A percentile compares a stretch with the other conserved stretches of the same genome.
Evolutionary conservation across 2,113 vertebrate genomes (phyloP).

Genomic region (Nannospalax galili): DNA sequence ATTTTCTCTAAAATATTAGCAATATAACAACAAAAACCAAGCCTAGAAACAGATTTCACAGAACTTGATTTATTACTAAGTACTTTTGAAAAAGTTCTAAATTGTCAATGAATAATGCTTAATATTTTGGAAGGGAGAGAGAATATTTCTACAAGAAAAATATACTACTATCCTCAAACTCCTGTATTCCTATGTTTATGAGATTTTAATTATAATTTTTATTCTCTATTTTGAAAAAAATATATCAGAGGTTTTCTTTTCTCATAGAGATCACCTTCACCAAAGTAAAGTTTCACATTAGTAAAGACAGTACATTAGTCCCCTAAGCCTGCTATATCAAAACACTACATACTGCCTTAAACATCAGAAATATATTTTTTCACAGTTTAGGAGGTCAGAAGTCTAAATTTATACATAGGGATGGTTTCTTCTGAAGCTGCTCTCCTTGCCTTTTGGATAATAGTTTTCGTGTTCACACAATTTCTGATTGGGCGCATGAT

Average conservation of each 20-base stretch:
- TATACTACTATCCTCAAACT: neutral
- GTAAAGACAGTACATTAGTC: neutral
- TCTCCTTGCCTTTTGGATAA: neutral
- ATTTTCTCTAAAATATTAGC: neutral
- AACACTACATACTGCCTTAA: neutral
- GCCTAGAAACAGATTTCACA: neutral
- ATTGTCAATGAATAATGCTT: neutral
- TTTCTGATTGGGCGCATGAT: neutral
- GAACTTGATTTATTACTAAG: neutral
- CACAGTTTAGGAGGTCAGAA: neutral
- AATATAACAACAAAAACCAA: neutral
- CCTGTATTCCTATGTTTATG: neutral
- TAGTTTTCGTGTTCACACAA: neutral
- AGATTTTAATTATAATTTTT: neutral
- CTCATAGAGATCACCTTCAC: neutral
- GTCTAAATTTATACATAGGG: accelerated
- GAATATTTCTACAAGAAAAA: neutral
- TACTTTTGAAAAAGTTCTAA: neutral
- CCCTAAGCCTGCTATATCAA: neutral
- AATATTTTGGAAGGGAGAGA: neutral
- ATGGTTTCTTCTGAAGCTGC: neutral
- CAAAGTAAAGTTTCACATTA: neutral
- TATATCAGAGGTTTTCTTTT: neutral
- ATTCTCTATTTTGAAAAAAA: neutral
- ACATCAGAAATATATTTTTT: neutral